These are phyloP conservation scores for Indicator indicator DNA, from an alignment of 2,113 vertebrate genomes.

Conservation along the genomic window DNA sequence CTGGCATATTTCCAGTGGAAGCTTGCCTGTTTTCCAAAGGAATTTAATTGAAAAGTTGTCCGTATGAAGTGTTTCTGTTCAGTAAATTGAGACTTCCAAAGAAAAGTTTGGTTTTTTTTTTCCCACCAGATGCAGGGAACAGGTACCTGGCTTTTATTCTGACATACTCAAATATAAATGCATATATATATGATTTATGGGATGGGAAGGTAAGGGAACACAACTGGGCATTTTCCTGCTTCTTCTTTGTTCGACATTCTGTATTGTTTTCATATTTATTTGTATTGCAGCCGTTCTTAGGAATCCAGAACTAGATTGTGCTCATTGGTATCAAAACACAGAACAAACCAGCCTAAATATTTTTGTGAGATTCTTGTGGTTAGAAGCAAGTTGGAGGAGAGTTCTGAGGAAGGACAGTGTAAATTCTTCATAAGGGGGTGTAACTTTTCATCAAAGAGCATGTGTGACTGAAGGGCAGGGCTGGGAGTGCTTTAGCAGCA, in stretches of 20 bases:
- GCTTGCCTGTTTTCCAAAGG: conserved; percentile 27
- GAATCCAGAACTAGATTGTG: neutral
- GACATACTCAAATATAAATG: neutral
- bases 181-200: neutral
- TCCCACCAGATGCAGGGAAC: neutral
- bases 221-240: neutral
- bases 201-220: neutral
- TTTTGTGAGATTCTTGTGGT: neutral
- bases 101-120: neutral
- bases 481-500: accelerated
- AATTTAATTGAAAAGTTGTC: conserved; percentile 41
- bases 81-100: conserved; percentile 27
- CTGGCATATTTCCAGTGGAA: conserved; percentile 34
- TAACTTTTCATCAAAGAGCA: neutral
- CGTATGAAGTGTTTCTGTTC: conserved; percentile 38
- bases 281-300: neutral
- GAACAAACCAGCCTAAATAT: neutral
- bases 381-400: neutral
- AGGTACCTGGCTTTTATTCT: conserved; percentile 13
- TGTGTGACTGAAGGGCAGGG: neutral
- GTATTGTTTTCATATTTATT: neutral
- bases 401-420: neutral
- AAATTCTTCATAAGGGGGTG: neutral
- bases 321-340: neutral
- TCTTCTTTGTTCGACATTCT: neutral